A percentile compares a stretch with the other conserved stretches of the same genome.
Evolutionary conservation across 2,888 invertebrate species (phyloP).

Genomic region (Malthinus flaveolus): DNA sequence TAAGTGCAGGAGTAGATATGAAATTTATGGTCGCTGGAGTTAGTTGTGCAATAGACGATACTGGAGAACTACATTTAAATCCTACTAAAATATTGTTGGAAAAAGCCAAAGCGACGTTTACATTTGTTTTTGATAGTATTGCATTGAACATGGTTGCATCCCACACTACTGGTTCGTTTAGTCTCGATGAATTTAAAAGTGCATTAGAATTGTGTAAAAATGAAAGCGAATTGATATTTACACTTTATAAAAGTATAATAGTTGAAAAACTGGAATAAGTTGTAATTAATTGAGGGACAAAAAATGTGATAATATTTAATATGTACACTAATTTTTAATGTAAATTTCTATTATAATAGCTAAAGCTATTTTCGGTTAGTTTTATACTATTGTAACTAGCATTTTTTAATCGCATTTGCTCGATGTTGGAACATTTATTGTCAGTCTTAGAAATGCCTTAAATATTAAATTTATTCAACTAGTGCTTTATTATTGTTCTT

Average conservation of each 20-base stretch:
- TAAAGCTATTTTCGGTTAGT: too few species aligned
- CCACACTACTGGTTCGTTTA: conserved; percentile 72
- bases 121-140: conserved; percentile 74
- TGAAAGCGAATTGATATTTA: conserved; percentile 70
- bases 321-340: too few species aligned
- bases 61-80: conserved; percentile 58
- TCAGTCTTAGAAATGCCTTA: too few species aligned
- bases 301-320: too few species aligned
- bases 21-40: conserved; percentile 80
- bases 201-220: conserved; percentile 67
- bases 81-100: conserved; percentile 51
- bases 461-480: too few species aligned
- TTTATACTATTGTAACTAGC: too few species aligned
- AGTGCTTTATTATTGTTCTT: too few species aligned
- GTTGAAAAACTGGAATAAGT: conserved; percentile 47
- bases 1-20: conserved; percentile 85
- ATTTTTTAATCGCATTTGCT: too few species aligned
- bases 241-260: conserved; percentile 71
- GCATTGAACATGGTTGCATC: conserved; percentile 63
- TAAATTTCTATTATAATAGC: too few species aligned
- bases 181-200: conserved; percentile 67
- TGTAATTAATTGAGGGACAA: too few species aligned
- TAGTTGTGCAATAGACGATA: conserved; percentile 68
- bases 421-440: too few species aligned
- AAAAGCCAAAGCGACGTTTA: conserved; percentile 65